Evolutionary conservation across 2,888 invertebrate genomes (phyloP), one percentile per base, ranked within the genome.

Genomic region (Dromius quadrimaculatus): DNA sequence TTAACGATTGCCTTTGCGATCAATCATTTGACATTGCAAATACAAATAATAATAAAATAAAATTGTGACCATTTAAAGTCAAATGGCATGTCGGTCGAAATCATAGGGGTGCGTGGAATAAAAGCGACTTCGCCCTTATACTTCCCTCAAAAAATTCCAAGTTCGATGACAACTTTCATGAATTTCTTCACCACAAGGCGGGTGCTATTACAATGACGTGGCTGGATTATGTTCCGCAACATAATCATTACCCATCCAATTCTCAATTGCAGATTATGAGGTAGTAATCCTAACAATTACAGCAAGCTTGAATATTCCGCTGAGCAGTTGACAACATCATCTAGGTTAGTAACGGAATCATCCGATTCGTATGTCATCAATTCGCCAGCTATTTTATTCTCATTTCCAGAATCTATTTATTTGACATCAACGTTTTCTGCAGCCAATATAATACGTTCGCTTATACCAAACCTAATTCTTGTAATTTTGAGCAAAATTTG

Each of bases 351-450:
- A 69, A 72, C 71, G 43, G 72, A 64, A 71, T 74, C 74, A 28
- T 73, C 70, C 8, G 73, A 73, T 71, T 72, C 72, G 62, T 71
- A 74, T 36, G 71, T 64, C 61, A 66, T 50, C 71, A 69, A 28
- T 22, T 75, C 63, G 2, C 71, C 69, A 28, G 73, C 72, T 36
- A 74, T 71, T 54, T 54, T 68, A 13, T 71, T 41, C 71, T 73
- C 71, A 73, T 74, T 69, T 59, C 63, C 36, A 9, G 68, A 59
- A 71, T 74, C 74, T 13, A 74, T 28, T n/a, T 54, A 66, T 45
- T 77, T 43, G 41, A 78, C 78, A 71, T 77, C 77, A 6, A 74
- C 72, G 73, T 79, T 79, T 75, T 77, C 78, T 68, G 79, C 75
- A 32, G 77, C 76, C 45, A 79, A 77, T 74, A 81, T 79, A 5